phyloP scores from a whole-genome alignment of 2,888 invertebrate species.

The Lacanobia oleracea region DNA sequence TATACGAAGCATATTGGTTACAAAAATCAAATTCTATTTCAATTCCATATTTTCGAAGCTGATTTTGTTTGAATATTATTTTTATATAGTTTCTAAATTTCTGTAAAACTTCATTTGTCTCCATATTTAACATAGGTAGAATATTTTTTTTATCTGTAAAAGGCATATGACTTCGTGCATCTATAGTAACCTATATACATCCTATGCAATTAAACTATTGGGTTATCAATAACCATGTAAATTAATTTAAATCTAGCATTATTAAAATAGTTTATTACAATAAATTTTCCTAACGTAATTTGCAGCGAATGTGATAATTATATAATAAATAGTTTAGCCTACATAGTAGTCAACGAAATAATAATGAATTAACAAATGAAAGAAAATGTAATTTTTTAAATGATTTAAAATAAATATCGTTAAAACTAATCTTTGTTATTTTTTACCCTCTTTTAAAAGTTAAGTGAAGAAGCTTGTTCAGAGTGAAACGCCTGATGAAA shows the following conservation, averaged over 20 bases:
- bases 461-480: conserved; percentile 5
- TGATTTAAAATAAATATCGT: conserved; percentile 41
- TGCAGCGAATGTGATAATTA: conserved; percentile 64
- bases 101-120: not conserved
- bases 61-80: not conserved
- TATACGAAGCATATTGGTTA: no score
- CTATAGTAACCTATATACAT: not conserved
- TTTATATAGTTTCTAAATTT: not conserved
- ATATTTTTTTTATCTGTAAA: not conserved
- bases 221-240: conserved; percentile 4
- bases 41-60: not conserved
- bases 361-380: conserved; percentile 31
- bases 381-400: conserved; percentile 25
- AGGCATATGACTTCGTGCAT: no score
- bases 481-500: conserved; percentile 43
- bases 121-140: no score
- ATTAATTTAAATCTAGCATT: conserved; percentile 14
- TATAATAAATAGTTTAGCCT: conserved; percentile 30
- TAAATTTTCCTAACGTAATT: conserved; percentile 37
- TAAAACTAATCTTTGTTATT: conserved; percentile 17
- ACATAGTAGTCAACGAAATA: conserved; percentile 27
- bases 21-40: no score
- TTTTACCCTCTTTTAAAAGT: conserved; percentile 9
- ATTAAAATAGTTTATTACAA: conserved; percentile 34
- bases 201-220: not conserved